Conservation (phyloP, 1,140 invertebrate species). For the Saccostrea echinata region DNA sequence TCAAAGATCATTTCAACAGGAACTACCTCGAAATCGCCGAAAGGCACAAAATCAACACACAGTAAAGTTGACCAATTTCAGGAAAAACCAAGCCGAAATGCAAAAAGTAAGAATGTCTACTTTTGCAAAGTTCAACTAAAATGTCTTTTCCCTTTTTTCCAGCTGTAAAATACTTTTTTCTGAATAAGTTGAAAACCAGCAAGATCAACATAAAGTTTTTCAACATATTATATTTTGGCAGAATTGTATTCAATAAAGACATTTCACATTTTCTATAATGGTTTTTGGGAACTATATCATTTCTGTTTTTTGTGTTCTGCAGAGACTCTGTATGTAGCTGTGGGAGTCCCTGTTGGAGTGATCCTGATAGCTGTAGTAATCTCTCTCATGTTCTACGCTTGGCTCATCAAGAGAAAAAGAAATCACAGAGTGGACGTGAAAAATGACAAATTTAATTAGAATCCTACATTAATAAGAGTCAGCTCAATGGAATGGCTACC, state of each 20-base stretch:
- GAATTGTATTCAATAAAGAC: not conserved
- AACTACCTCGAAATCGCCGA: too few relatives aligned
- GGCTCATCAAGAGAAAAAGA: not conserved
- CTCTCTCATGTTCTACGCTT: not conserved
- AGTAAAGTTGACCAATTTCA: too few relatives aligned
- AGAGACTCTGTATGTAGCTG: not conserved
- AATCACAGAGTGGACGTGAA: not conserved
- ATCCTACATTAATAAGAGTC: too few relatives aligned
- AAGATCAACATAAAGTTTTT: not conserved
- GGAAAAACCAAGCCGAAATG: too few relatives aligned
- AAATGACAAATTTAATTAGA: too few relatives aligned
- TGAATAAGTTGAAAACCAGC: not conserved
- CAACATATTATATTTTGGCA: not conserved
- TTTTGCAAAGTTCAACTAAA: too few relatives aligned
- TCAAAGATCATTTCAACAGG: too few relatives aligned
- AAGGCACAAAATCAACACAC: too few relatives aligned
- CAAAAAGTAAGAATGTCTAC: too few relatives aligned
- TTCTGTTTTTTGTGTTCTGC: not conserved
- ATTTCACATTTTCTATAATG: not conserved
- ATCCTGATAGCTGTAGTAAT: not conserved
- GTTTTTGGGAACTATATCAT: not conserved
- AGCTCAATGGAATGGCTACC: too few relatives aligned
- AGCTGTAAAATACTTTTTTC: not conserved
- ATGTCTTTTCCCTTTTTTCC: not conserved
- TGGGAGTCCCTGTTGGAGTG: not conserved